phyloP scores from a whole-genome alignment of 2,113 vertebrate species.

The Spea bombifrons region DNA sequence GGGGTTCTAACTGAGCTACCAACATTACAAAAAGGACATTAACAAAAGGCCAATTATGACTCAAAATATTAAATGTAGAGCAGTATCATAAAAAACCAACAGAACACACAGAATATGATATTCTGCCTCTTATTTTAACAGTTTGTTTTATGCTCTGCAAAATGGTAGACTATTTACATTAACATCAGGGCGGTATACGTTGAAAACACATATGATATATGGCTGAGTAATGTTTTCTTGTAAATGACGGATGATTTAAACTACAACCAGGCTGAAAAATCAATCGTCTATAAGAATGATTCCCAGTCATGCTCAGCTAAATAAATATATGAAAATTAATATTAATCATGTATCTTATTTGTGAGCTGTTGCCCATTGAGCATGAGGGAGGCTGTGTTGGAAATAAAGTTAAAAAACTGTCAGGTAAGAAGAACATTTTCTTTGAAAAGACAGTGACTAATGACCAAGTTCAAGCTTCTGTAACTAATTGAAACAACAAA shows the following conservation, averaged over 20 bases:
- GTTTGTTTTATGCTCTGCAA: not conserved
- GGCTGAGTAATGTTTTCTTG: not conserved
- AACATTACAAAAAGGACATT: too few relatives aligned
- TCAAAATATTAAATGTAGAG: too few relatives aligned
- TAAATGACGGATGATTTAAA: not conserved
- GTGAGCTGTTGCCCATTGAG: not conserved
- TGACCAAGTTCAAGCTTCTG: too few relatives aligned
- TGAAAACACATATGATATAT: slow-evolving; percentile 1
- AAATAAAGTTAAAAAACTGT: too few relatives aligned
- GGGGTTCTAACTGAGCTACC: too few relatives aligned
- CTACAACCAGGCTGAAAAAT: not conserved
- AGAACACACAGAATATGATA: too few relatives aligned
- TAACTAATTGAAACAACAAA: too few relatives aligned
- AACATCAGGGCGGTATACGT: not conserved
- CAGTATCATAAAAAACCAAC: too few relatives aligned
- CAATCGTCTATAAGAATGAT: not conserved
- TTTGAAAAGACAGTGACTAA: too few relatives aligned
- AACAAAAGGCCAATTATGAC: too few relatives aligned
- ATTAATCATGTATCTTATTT: not conserved
- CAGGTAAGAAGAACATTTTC: too few relatives aligned
- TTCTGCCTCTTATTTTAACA: too few relatives aligned
- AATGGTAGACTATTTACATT: not conserved
- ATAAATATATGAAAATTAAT: slow-evolving; percentile 1
- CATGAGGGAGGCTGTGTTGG: not conserved
- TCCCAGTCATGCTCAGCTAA: slow-evolving; percentile 6